Evolutionary conservation across 2,888 invertebrate species (phyloP).

Genomic region (Drosophila austrosaltans): DNA sequence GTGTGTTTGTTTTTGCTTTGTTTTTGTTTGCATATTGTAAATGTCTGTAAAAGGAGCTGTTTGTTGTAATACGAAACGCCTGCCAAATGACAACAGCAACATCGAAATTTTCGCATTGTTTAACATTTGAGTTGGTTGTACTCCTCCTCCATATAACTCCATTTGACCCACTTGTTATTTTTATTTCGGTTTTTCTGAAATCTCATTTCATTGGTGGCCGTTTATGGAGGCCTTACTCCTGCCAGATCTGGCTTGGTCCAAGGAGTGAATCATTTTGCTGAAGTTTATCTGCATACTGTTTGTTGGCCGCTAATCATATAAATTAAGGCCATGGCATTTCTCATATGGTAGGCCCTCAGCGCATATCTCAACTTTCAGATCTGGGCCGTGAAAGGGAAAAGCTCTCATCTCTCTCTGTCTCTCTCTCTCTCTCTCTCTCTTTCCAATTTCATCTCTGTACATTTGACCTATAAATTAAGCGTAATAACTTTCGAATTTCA

Average conservation of each 20-base stretch:
- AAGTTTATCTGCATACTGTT: slow-evolving; percentile 59
- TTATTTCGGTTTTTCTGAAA: slow-evolving; percentile 32
- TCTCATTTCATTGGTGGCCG: slow-evolving; percentile 45
- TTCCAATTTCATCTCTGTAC: slow-evolving; percentile 28
- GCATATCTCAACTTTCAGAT: slow-evolving; percentile 70
- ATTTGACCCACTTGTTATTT: slow-evolving; percentile 65
- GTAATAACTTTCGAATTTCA: slow-evolving; percentile 77
- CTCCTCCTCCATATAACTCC: slow-evolving; percentile 36
- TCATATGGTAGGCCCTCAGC: slow-evolving; percentile 36
- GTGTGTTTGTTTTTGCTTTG: slow-evolving; percentile 8
- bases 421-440: neutral
- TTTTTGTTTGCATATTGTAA: slow-evolving; percentile 3
- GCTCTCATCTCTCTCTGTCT: slow-evolving; percentile 17
- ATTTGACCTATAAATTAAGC: slow-evolving; percentile 77
- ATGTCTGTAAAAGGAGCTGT: slow-evolving; percentile 62
- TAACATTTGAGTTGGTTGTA: slow-evolving; percentile 30
- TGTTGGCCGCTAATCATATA: slow-evolving; percentile 67
- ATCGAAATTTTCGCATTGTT: slow-evolving; percentile 67
- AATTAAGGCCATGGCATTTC: slow-evolving; percentile 66
- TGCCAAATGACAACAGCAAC: slow-evolving; percentile 56
- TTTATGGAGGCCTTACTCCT: neutral
- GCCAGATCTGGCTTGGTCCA: slow-evolving; percentile 4
- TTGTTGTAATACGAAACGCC: slow-evolving; percentile 57
- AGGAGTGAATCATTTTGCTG: slow-evolving; percentile 39
- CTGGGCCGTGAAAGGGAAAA: slow-evolving; percentile 66